Base-by-base conservation (phyloP, 2,888 invertebrate genomes). In the Sarcophaga caerulescens region DNA sequence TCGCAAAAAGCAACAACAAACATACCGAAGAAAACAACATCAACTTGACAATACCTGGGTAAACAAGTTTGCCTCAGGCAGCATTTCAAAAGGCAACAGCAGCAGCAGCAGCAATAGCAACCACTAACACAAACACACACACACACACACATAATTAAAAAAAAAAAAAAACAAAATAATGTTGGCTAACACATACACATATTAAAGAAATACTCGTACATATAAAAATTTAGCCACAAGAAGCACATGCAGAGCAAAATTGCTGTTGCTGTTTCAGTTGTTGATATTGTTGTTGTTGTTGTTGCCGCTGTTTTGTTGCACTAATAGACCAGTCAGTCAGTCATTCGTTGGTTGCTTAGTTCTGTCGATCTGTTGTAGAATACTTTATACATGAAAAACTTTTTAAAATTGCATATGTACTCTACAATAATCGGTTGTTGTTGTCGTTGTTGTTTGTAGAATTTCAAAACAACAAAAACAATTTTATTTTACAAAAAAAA, bases 31-130 rank as follows among this genome's bases (percentile, higher is more conserved):
- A 82, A 87, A 84, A 85, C 87, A 85, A 84, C 85, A 84, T 86
- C 84, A 87, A 87, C 87, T 87, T 87, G 87, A 87, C 87, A 87
- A 86, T 84, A 84, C 87, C 87, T 87, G 87, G 81, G 86, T 84
- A 87, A 87, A 87, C 87, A 81, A 84, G 87, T 87, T 87, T 87
- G 86, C 86, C 86, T 81, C 81, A 83, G 81, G 86, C 84, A 75
- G 77, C 74, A 74, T 77, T 74, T 52, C 52, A 52, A 17, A 12
- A 52, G 52, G 14, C 52, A 52, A 52, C 52, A 52, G 17, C 52
- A 52, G 8, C 47, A 47, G 47, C 47, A 47, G 47, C 47, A 47
- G 14, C 47, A 47, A 47, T 14, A 47, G 11, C 5, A 52, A 17
- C 52, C 52, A 14, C 52, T 52, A 52, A 14, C 17, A 12, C 17